Conservation (phyloP, 2,888 invertebrate genomes). For the Reticulitermes lucifugus region DNA sequence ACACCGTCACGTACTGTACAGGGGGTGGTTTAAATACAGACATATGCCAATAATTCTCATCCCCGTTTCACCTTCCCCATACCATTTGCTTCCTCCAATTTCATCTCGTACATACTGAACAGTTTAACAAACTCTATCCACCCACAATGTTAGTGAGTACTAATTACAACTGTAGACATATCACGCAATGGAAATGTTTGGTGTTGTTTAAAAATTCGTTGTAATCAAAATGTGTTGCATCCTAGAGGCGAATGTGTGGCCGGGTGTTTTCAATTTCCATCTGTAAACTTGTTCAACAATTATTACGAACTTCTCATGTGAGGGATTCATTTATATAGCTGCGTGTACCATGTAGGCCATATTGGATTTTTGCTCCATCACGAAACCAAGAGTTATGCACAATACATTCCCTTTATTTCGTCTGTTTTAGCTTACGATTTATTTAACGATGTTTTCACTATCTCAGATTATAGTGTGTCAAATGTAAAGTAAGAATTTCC, state of each 20-base stretch:
- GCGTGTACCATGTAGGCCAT: background rate
- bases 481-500: no score
- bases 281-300: conserved; percentile 37
- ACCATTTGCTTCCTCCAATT: background rate
- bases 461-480: no score
- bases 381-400: no score
- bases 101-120: background rate
- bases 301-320: background rate
- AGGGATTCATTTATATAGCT: background rate
- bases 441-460: no score
- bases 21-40: conserved; percentile 7
- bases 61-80: background rate
- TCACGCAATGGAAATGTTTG: conserved; percentile 18
- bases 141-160: background rate
- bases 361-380: no score
- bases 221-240: conserved; percentile 35
- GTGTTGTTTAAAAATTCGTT: conserved; percentile 36
- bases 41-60: conserved; percentile 31
- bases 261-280: conserved; percentile 37
- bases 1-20: conserved; percentile 13
- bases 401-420: no score
- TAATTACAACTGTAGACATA: conserved; percentile 20
- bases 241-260: background rate
- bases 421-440: no score
- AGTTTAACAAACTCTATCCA: conserved; percentile 8